Evolutionary conservation across 2,888 invertebrate species (phyloP), one percentile per base, ranked within the genome.

Genomic region (Tethea ocularis): DNA sequence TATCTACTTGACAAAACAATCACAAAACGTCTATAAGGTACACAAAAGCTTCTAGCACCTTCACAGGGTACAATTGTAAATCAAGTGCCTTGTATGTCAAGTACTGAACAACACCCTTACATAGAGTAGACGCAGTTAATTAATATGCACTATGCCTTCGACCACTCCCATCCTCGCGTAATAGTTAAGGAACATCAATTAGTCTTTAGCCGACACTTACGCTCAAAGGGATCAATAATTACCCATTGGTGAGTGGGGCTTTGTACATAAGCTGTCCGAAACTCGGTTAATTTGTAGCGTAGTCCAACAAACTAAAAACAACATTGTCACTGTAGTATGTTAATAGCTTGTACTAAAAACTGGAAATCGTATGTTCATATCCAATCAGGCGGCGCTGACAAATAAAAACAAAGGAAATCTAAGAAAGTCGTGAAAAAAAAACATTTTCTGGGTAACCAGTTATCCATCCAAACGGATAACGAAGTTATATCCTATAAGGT

Each of bases 101-200:
- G 23, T 22, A 58, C 52, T 13, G 61, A 62, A 65, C 68, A 68
- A 75, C 71, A 70, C 64, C 51, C 66, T 73, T 67, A 61, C 62
- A 64, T 61, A 62, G 67, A 46, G 46, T 46, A 20, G 46, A 64
- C 62, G 58, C 59, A 57, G 57, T 66, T 70, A 72, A 78, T 79
- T 75, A 78, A 74, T 72, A 71, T 63, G 64, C 68, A 64, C 64
- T 62, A 64, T 64, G 57, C 64, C 67, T 46, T 62, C 10, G 46
- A 46, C 20, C 66, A 59, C 61, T 66, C 66, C 67, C 63, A 52
- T 57, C 24, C 20, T 53, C 24, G 57, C 58, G 61, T 71, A 61
- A 63, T 68, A 62, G 59, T 73, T 62, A 60, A 62, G 63, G 63
- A 62, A 60, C 67, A 71, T 69, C 74, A 69, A 72, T 71, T 65